These are phyloP conservation scores for Drosophila meridiana DNA, from an alignment of 2,888 invertebrate genomes.

Conservation along the genomic window DNA sequence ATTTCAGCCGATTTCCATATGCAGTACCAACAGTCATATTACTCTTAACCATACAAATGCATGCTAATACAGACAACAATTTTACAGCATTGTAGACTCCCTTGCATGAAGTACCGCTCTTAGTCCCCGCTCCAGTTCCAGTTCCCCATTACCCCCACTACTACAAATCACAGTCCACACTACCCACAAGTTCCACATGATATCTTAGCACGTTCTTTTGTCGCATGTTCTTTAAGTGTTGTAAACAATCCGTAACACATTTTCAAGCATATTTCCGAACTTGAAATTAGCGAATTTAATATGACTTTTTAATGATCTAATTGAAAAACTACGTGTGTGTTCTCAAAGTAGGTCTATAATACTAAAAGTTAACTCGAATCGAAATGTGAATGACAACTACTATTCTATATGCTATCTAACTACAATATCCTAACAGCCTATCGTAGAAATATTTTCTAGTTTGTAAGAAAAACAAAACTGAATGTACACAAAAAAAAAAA, in stretches of 20 bases:
- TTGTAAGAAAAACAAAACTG: slow-evolving; percentile 51
- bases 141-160: not conserved
- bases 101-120: slow-evolving; percentile 39
- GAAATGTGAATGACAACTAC: slow-evolving; percentile 55
- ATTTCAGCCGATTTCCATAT: slow-evolving; percentile 19
- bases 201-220: slow-evolving; percentile 38
- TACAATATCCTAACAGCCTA: slow-evolving; percentile 47
- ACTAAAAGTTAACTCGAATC: slow-evolving; percentile 33
- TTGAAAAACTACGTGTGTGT: slow-evolving; percentile 65
- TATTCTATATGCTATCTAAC: slow-evolving; percentile 39
- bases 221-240: slow-evolving; percentile 50
- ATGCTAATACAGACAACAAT: slow-evolving; percentile 21
- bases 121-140: slow-evolving; percentile 20
- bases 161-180: not conserved
- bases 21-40: slow-evolving; percentile 40
- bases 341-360: slow-evolving; percentile 62
- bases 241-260: slow-evolving; percentile 27
- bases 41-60: slow-evolving; percentile 38
- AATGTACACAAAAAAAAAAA: slow-evolving; percentile 36
- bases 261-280: slow-evolving; percentile 25
- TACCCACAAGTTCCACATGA: not conserved
- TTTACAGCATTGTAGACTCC: not conserved
- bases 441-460: slow-evolving; percentile 67
- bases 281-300: slow-evolving; percentile 18
- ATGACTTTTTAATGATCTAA: slow-evolving; percentile 22